Base-by-base conservation (phyloP, 2,888 invertebrate species). In the Megaustenia siamemsis region DNA sequence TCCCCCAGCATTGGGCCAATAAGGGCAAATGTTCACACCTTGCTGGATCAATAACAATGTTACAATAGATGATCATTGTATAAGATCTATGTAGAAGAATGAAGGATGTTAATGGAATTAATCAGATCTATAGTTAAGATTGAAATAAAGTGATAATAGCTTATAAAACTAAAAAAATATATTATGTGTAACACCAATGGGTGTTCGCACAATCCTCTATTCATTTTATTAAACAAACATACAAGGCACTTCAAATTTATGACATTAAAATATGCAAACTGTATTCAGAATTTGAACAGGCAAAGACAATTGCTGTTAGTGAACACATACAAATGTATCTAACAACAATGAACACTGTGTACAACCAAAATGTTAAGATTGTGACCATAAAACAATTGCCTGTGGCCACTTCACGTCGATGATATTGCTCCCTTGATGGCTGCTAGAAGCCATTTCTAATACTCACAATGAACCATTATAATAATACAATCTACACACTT, bases 401-500 rank as follows among this genome's bases (percentile, higher is more conserved):
- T 63, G 8, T 63, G 63, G 10, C 1, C 28, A 15, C 63, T 15
- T 28, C 4, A 1, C 28, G 60, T 5, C n/a, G 8, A n/a, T 28
- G 28, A 60, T 21, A 32, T 63, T 32, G 63, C 2, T 28, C 63
- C 63, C 32, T 63, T 63, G 63, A 6, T 32, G 32, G 63, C 10
- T 32, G 32, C 8, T 63, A 63, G 12, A 32, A 63, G 32, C 28
- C 18, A 63, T 32, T 63, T 63, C 63, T 63, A 32, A 63, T 12
- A 28, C 63, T 32, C 63, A 32, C 15, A 63, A 63, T 63, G 32
- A 63, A 28, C 28, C 28, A 63, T 60, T 60, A 12, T 32, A 63
- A 32, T 28, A 63, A 32, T 21, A n/a, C 32, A 35, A 53, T 21
- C 45, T 78, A 93, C 10, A 93, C 93, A 90, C 93, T 92, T 38